These are phyloP conservation scores for Lamprotornis superbus DNA, from an alignment of 2,113 vertebrate species.

Conservation along the genomic window DNA sequence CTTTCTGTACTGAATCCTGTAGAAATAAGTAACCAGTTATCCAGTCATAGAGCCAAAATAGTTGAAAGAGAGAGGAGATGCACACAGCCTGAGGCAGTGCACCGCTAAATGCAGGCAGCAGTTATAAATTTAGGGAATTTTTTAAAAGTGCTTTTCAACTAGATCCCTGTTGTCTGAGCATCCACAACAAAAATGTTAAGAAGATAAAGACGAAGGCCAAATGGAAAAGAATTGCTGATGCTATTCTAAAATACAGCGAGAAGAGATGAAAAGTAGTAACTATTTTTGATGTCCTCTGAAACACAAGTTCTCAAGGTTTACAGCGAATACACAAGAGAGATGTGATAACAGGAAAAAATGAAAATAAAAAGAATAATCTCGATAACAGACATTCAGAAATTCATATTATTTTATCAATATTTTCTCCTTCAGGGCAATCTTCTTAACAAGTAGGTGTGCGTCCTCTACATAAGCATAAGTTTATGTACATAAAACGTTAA, in stretches of 20 bases:
- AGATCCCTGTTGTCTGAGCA: neutral
- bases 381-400: neutral
- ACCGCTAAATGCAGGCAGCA: fast-evolving
- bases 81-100: neutral
- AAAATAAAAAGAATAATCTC: neutral
- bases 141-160: neutral
- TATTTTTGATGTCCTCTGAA: neutral
- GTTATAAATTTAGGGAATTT: neutral
- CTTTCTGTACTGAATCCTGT: neutral
- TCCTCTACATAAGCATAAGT: neutral
- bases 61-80: neutral
- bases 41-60: neutral
- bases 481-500: neutral
- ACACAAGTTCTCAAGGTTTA: neutral
- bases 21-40: neutral
- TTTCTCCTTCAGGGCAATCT: neutral
- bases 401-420: neutral
- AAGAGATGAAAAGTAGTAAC: neutral
- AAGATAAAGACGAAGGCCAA: neutral
- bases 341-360: neutral
- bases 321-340: neutral
- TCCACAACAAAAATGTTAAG: neutral
- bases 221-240: neutral
- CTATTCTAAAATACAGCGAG: neutral
- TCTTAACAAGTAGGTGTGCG: neutral